Evolutionary conservation across 2,113 vertebrate species (phyloP).

Genomic region (Chitala chitala): DNA sequence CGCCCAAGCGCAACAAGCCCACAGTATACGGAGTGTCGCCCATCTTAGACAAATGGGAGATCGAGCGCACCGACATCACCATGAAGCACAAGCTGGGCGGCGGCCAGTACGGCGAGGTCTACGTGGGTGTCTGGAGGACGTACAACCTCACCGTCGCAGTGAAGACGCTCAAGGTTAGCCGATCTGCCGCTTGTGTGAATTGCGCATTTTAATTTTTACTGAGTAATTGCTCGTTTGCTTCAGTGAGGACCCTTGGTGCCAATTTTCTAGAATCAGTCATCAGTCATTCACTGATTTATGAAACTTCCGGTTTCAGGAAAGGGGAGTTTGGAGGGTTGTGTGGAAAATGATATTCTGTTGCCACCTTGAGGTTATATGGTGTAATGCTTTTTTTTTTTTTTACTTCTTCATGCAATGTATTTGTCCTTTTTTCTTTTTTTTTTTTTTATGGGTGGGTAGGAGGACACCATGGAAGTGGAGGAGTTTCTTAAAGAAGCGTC

Average conservation of each 20-base stretch:
- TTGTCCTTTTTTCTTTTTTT: conserved; percentile 18
- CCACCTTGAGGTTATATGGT: no score
- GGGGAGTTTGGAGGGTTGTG: no score
- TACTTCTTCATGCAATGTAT: neutral
- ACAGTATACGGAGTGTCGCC: conserved; percentile 98
- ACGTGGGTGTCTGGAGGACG: conserved; percentile 96
- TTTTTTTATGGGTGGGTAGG: conserved; percentile 66
- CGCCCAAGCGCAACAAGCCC: conserved; percentile 98
- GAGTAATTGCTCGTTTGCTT: no score
- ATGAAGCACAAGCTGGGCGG: conserved; percentile 99
- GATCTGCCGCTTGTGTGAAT: neutral
- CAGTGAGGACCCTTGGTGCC: no score
- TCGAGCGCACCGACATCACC: conserved; percentile 98
- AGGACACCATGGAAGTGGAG: conserved; percentile 98
- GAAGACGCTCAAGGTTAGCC: conserved; percentile 87
- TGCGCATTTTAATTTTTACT: neutral
- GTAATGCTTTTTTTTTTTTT: no score
- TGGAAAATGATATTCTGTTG: no score
- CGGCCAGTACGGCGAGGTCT: conserved; percentile 96
- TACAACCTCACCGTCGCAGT: conserved; percentile 96
- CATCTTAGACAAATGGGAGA: conserved; percentile 99
- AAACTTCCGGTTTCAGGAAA: no score
- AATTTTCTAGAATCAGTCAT: no score
- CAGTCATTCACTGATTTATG: no score
- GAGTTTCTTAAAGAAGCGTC: conserved; percentile 97